Base-by-base conservation (phyloP, 1,140 invertebrate genomes). In the Drosophila nigromelanica region DNA sequence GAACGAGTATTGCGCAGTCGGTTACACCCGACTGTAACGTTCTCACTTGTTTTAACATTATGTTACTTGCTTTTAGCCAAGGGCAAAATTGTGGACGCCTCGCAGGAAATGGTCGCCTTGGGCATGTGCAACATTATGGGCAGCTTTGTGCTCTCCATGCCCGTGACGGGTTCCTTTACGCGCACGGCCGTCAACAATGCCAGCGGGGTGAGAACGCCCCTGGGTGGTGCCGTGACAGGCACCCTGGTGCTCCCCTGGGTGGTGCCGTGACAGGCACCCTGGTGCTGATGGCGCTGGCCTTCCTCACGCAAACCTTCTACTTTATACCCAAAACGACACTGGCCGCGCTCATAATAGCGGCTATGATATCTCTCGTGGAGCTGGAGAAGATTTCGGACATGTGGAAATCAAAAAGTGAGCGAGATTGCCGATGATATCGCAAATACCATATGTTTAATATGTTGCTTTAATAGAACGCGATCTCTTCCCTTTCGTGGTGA, bases 101-200 rank as follows among this genome's bases (percentile, higher is more conserved):
- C 95, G 71, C 97, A 98, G 93, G 97, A 98, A 92, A 95, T 98
- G 93, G 93, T 97, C 40, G 96, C 97, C 0, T 83, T 97, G 40
- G 97, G 97, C 15, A 85, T 96, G 10, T 96, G 95, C 83, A 99
- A 99, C 92, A 93, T 98, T 45, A 92, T 96, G 45, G 96, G 97
- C 64, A 96, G 97, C 56, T 98, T 99, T 91, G 95, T 98, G 30
- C 94, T 94, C 12, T 98, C 97, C 1, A 97, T 97, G 93, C 98
- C 98, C 0, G 94, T 96, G 0, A 97, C 98, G 0, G 98, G 96
- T 39, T 97, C 96, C 64, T 97, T 98, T 90, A 97, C 96, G 0
- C 94, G 97, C 69, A 98, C 98, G 7, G 98, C 98, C 1, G 95
- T 99, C 1, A 98, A 98, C 92, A 95, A 97, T 89, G 96, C 96